Conservation (phyloP, 1,140 invertebrate genomes). For the Drosophila burlai region DNA sequence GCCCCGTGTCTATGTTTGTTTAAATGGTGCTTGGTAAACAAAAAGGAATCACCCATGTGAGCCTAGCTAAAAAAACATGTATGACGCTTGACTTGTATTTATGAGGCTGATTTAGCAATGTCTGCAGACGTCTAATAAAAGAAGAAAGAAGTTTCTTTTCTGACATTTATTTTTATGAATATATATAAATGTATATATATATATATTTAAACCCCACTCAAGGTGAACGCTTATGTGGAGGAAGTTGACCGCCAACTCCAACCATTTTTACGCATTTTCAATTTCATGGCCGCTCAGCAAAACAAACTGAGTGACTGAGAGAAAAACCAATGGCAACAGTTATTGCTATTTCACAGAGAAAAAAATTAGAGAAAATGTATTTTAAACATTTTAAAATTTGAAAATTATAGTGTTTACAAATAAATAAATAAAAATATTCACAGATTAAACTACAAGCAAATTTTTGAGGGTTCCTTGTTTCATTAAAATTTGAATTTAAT, state of each 20-base stretch:
- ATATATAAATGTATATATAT: conserved; percentile 7
- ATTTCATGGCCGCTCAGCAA: conserved; percentile 69
- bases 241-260: conserved; percentile 57
- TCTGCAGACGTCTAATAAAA: conserved; percentile 10
- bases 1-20: conserved; percentile 24
- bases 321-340: conserved; percentile 71
- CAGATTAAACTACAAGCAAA: too few species aligned
- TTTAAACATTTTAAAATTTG: too few species aligned
- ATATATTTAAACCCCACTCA: conserved; percentile 43
- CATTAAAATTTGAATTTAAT: too few species aligned
- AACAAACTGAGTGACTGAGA: conserved; percentile 28
- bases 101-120: conserved; percentile 58
- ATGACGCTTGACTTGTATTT: conserved; percentile 72
- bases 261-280: conserved; percentile 65
- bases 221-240: conserved; percentile 24
- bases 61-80: conserved; percentile 63
- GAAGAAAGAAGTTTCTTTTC: conserved; percentile 28
- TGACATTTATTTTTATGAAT: conserved; percentile 26
- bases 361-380: neutral
- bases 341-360: conserved; percentile 23
- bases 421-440: too few species aligned
- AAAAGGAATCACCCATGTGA: conserved; percentile 17
- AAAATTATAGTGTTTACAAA: too few species aligned
- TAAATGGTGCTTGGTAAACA: conserved; percentile 28
- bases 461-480: too few species aligned